Conservation (phyloP, 2,888 invertebrate genomes). For the Megastigmus dorsalis region DNA sequence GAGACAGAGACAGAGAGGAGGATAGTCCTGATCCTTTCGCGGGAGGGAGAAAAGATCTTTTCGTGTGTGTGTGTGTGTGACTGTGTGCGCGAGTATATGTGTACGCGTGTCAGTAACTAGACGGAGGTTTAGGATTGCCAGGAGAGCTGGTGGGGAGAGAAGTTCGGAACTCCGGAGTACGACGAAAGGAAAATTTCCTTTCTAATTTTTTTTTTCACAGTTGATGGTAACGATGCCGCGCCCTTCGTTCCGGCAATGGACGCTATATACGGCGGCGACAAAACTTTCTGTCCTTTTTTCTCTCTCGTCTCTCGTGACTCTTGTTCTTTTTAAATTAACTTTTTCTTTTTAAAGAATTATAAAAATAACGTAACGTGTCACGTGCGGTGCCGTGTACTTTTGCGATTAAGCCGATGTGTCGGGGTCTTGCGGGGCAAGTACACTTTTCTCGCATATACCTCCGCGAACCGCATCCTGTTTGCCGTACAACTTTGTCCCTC, state of each 20-base stretch:
- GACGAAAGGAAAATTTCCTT: constrained; percentile 37
- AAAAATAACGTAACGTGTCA: too few relatives aligned
- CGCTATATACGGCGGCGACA: background rate
- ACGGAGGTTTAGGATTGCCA: constrained; percentile 19
- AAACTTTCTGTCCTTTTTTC: background rate
- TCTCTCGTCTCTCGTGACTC: too few relatives aligned
- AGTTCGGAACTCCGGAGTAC: background rate
- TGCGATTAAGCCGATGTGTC: too few relatives aligned
- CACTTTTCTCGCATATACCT: too few relatives aligned
- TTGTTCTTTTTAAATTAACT: too few relatives aligned
- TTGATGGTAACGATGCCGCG: background rate
- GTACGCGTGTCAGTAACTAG: background rate
- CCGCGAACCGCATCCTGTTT: too few relatives aligned
- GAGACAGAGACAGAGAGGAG: constrained; percentile 39
- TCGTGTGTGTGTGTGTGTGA: background rate
- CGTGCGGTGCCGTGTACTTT: too few relatives aligned
- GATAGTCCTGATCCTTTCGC: background rate
- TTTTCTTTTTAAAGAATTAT: too few relatives aligned
- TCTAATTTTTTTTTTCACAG: constrained; percentile 1
- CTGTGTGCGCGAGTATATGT: too few relatives aligned
- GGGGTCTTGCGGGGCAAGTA: too few relatives aligned
- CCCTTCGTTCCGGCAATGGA: constrained; percentile 5
- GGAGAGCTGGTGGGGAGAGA: too few relatives aligned
- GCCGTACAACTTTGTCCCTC: too few relatives aligned
- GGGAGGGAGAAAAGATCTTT: background rate